Conservation (phyloP, 2,113 vertebrate genomes). For the Ursus arctos region DNA sequence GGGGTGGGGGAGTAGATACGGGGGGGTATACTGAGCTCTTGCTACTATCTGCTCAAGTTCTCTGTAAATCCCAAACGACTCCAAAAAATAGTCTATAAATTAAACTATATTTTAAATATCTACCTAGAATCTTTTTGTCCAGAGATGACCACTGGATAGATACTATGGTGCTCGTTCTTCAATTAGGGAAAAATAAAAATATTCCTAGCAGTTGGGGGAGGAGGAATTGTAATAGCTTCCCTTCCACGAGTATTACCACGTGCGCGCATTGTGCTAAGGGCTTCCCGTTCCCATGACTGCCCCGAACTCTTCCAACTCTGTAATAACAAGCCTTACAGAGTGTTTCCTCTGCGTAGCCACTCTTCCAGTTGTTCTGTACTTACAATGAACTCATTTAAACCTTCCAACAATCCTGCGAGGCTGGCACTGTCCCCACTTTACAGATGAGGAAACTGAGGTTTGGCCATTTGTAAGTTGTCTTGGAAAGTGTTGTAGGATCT, state of each 20-base stretch:
- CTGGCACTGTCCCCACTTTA: not conserved
- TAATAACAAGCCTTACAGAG: not conserved
- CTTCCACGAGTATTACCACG: not conserved
- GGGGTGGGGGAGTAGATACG: too few relatives aligned
- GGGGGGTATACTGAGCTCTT: not conserved
- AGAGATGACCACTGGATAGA: not conserved
- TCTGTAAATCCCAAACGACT: not conserved
- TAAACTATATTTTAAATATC: not conserved
- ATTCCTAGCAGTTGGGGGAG: too few relatives aligned
- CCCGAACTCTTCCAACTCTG: not conserved
- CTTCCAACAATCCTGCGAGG: not conserved
- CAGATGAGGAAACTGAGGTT: not conserved
- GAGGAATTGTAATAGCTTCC: too few relatives aligned
- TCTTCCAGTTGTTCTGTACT: not conserved
- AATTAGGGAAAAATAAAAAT: not conserved
- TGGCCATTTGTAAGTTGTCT: not conserved
- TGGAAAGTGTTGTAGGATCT: not conserved
- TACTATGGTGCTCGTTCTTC: not conserved
- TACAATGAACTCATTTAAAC: not conserved
- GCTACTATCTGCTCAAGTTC: not conserved
- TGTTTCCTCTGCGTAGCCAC: not conserved
- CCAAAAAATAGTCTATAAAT: too few relatives aligned
- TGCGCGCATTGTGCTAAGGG: not conserved
- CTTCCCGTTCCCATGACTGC: not conserved
- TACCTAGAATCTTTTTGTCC: not conserved